Evolutionary conservation across 2,113 vertebrate genomes (phyloP).

Genomic region (Atlantisia rogersi): DNA sequence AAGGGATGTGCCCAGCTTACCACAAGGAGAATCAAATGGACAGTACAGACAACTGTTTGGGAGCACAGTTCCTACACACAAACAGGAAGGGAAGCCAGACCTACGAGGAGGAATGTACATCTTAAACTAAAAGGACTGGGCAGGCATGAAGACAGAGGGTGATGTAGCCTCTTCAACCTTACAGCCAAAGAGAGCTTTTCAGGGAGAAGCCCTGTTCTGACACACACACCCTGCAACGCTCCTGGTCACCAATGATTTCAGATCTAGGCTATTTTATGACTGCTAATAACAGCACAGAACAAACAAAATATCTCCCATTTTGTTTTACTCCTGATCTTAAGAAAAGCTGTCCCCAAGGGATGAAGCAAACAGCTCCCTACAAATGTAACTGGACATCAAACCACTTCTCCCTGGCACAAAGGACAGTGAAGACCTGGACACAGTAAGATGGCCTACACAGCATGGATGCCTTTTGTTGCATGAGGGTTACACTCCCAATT

Average conservation of each 20-base stretch:
- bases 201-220: neutral
- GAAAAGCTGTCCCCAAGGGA: neutral
- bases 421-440: neutral
- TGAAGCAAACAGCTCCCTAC: accelerated
- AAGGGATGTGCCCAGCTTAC: neutral
- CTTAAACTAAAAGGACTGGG: neutral
- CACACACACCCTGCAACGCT: neutral
- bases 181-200: neutral
- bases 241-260: neutral
- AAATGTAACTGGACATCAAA: neutral
- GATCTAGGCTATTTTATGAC: neutral
- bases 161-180: neutral
- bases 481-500: neutral
- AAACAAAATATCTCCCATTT: neutral
- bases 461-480: neutral
- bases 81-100: neutral
- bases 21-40: neutral
- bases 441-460: neutral
- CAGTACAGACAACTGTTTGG: neutral
- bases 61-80: neutral
- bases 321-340: neutral
- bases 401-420: neutral
- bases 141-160: neutral
- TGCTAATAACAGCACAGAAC: neutral
- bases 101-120: neutral